Evolutionary conservation across 2,888 invertebrate genomes (phyloP), one percentile per base, ranked within the genome.

Genomic region (Busseola fusca): DNA sequence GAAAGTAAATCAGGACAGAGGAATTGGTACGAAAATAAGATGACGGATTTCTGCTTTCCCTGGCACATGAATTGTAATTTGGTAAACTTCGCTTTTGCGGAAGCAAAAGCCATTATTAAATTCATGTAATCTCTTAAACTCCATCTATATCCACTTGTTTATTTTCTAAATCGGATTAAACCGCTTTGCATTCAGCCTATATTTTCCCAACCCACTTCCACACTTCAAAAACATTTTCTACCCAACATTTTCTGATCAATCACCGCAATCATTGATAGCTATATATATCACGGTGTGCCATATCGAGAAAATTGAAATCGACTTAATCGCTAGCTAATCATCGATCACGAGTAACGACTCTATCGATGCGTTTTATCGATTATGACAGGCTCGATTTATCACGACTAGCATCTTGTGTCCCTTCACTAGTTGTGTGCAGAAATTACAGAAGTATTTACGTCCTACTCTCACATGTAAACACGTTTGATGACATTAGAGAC

Each of bases 381-480:
- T 75, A 82, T 82, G 75, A 78, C 80, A 78, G 74, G 64, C 27
- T 75, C 71, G 62, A 80, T 80, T 80, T 79, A 82, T 80, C 79
- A 64, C 57, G 42, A 45, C 64, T 64, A 54, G 42, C 45, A 68
- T 73, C 69, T 82, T 57, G 16, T 62, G 78, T 78, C 80, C 76
- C 83, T 75, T 78, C 74, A 82, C 80, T 80, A 82, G 77, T 64
- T 71, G 50, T 75, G 77, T 74, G 76, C 70, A 83, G 79, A 83
- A 85, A 85, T 85, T 83, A 84, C 74, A 77, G 78, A 86, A 85
- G 87, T 88, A 89, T 89, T 81, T 85, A 82, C 76, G 82, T 76
- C 81, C 78, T 82, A 67, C 85, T 86, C 86, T 90, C 84, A 83
- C 84, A 78, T 83, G 82, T 81, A 85, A 89, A 89, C 89, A 83